Base-by-base conservation (phyloP, 2,113 vertebrate genomes). In the Carassius auratus region DNA sequence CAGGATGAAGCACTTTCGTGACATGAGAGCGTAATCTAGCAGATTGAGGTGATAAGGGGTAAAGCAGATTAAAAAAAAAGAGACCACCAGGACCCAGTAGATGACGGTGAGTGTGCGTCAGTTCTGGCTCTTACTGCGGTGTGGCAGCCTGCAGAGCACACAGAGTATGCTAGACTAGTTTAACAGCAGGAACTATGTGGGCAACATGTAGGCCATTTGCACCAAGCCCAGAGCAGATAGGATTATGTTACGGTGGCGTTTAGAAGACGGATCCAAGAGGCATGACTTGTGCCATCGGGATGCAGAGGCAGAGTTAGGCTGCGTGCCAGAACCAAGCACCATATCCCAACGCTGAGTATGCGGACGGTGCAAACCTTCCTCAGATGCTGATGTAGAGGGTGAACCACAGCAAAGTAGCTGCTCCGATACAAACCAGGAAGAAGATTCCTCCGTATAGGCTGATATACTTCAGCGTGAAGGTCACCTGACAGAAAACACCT, bases 371-470 rank as follows among this genome's bases (percentile, higher is more conserved):
- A 88, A 33, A 87, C 83, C 42, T 90, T 84, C 38, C 89, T 88
- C 0, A 52, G 80, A 0, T 89, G 23, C 0, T 89, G 80, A 7
- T 55, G 84, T 69, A 92, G 66, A 1, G 94, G 93, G 62, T 91
- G 92, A 50, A 94, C 92, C 0, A 94, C 93, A 0, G 93, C 94
- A 64, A 93, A 90, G 88, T 93, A 95, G 38, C 94, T 90, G 76
- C 87, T 19, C 92, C 92, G 9, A 95, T 95, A 66, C 94, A 95
- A 68, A 91, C 91, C 48, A 95, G 90, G 87, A 95, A 95, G 84
- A 95, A 94, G 85, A 94, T 93, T 1, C 94, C 92, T 3, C 94
- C 94, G 17, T 95, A 95, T 68, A 94, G 87, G 86, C 93, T 94
- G 89, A 94, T 93, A 88, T 94, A 95, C 87, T 94, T 95, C 2